Evolutionary conservation across 2,888 invertebrate species (phyloP), one percentile per base, ranked within the genome.

Genomic region (Agrochola macilenta): DNA sequence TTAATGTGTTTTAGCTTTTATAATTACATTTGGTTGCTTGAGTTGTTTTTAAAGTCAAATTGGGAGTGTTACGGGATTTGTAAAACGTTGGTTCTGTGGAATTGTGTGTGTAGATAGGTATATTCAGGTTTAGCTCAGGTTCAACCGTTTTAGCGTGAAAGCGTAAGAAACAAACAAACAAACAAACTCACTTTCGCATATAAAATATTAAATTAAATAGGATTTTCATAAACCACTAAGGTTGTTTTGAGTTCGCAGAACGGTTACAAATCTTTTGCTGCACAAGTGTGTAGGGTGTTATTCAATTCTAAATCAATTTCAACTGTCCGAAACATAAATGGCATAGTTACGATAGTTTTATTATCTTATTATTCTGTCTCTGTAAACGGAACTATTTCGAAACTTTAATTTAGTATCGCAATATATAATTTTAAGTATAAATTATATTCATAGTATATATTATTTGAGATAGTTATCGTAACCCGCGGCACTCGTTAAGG

Each of bases 381-480:
- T 57, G 26, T 39, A 68, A 68, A 60, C 43, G 35, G 68, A 68
- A 52, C 30, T 49, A 77, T 76, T 79, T 61, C 61, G 12, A 68
- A 68, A 76, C 77, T 30, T 57, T 57, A 82, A 82, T 77, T 82
- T 82, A 77, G 9, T 43, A 77, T 82, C 4, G 23, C 52, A 65
- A 1, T 78, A 69, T 65, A 69, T 65, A 46, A 69, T 83, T 54
- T 78, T 65, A 49, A 77, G 46, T 79, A 49, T 77, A 57, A 68
- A 76, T 63, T 57, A 82, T 57, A 57, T 77, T 57, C 5, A 7
- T 74, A 58, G 39, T 78, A 65, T 78, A 49, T 69, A 73, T 49
- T 79, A 81, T 80, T 84, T 69, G 26, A 61, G 84, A 81, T 84
- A 65, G 49, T 26, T 61, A 80, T 84, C 84, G 39, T 60, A 35